Evolutionary conservation across 2,888 invertebrate genomes (phyloP).

Genomic region (Drosophila falleni): DNA sequence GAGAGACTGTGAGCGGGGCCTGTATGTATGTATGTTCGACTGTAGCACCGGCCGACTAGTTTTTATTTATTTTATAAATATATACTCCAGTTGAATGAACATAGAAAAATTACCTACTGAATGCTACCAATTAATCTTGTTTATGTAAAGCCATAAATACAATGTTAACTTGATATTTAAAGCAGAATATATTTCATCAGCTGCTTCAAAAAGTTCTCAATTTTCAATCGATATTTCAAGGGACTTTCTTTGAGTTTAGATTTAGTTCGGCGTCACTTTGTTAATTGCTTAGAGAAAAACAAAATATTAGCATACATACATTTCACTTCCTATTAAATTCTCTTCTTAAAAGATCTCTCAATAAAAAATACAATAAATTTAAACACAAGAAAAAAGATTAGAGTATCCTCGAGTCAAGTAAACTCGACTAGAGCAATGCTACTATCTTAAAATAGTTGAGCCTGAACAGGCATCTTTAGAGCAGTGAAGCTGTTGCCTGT

Average conservation of each 20-base stretch:
- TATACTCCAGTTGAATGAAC: too few relatives aligned
- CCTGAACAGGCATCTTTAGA: background rate
- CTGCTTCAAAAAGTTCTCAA: background rate
- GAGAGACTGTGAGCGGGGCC: too few relatives aligned
- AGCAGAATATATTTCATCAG: background rate
- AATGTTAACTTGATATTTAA: background rate
- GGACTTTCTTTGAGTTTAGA: background rate
- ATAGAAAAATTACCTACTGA: background rate
- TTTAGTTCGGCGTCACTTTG: too few relatives aligned
- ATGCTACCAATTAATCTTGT: background rate
- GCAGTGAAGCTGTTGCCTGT: background rate
- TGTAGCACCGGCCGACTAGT: too few relatives aligned
- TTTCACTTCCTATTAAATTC: too few relatives aligned
- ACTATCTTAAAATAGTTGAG: slow-evolving; percentile 8
- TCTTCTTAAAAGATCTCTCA: too few relatives aligned
- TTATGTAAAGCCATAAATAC: too few relatives aligned
- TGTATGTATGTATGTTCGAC: too few relatives aligned
- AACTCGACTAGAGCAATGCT: background rate
- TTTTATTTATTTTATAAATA: background rate
- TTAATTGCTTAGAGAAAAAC: too few relatives aligned
- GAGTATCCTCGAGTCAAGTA: slow-evolving; percentile 1
- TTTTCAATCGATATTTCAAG: background rate
- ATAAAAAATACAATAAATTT: background rate
- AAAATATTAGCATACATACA: too few relatives aligned
- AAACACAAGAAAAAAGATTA: background rate